phyloP scores from a whole-genome alignment of 2,888 invertebrate species.

The Polymixis flavicincta region DNA sequence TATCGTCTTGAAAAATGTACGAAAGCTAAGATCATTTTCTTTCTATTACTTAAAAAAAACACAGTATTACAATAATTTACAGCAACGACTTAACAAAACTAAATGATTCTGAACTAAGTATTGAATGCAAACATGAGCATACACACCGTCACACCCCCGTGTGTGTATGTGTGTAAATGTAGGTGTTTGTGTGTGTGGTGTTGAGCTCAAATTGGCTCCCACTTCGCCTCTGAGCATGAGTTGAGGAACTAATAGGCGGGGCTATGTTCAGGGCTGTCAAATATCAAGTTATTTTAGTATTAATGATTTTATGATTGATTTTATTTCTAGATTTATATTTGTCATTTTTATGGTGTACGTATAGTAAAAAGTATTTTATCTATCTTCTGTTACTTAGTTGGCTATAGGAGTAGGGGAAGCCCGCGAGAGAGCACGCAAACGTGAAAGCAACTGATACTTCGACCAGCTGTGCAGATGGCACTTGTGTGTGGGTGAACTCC shows the following conservation, averaged over 20 bases:
- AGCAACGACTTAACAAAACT: constrained; percentile 10
- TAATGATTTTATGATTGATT: background rate
- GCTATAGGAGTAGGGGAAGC: no score
- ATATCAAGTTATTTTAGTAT: constrained; percentile 1
- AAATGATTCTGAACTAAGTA: constrained; percentile 47
- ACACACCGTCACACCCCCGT: constrained; percentile 20
- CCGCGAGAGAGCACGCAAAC: no score
- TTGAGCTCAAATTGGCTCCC: constrained; percentile 86
- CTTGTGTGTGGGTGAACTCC: no score
- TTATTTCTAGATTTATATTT: no score
- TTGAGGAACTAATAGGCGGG: constrained; percentile 83
- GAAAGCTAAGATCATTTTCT: no score
- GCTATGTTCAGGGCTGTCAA: constrained; percentile 77
- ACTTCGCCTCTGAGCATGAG: constrained; percentile 84
- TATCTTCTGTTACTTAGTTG: no score
- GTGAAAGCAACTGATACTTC: no score
- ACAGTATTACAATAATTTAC: background rate
- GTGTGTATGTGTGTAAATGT: constrained; percentile 3
- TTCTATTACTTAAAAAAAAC: background rate
- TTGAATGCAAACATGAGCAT: constrained; percentile 31
- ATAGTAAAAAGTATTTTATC: no score
- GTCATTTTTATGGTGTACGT: no score
- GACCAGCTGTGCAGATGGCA: no score
- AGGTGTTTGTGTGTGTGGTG: constrained; percentile 63
- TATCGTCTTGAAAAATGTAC: no score